These are phyloP conservation scores for Balearica regulorum DNA, from an alignment of 2,797 vertebrate species.

Conservation along the genomic window DNA sequence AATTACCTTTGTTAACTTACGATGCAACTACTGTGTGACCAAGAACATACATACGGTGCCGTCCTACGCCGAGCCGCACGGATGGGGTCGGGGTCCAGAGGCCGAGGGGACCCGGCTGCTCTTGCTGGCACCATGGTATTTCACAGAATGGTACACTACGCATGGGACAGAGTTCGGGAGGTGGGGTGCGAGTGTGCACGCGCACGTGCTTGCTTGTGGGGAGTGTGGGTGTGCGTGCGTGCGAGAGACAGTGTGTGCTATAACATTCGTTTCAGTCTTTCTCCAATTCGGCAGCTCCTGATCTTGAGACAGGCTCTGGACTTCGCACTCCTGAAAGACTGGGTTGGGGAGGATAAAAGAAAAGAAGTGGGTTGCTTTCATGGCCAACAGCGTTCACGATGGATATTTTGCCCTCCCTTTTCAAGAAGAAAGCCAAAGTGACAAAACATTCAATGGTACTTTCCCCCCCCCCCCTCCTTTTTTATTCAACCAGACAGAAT, in stretches of 20 bases:
- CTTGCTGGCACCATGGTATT: conserved; percentile 73
- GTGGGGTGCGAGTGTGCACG: conserved; percentile 33
- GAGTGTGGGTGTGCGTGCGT: conserved; percentile 38
- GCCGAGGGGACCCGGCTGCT: conserved; percentile 68
- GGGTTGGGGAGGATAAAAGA: background rate
- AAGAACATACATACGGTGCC: conserved; percentile 68
- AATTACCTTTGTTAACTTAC: conserved; percentile 76
- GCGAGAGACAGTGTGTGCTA: conserved; percentile 74
- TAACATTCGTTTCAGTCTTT: conserved; percentile 77
- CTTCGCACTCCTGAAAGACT: conserved; percentile 65
- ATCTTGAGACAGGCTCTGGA: conserved; percentile 65
- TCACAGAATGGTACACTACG: conserved; percentile 79
- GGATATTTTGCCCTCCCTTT: background rate
- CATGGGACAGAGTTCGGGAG: conserved; percentile 61
- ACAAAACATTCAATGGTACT: background rate
- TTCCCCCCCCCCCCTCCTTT: fast-evolving
- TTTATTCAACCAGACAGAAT: background rate
- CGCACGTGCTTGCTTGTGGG: conserved; percentile 58
- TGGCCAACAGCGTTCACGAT: fast-evolving
- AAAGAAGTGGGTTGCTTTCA: background rate
- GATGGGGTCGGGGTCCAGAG: conserved; percentile 55
- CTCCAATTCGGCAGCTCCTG: conserved; percentile 70
- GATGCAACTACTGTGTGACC: conserved; percentile 74
- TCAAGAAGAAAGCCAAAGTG: background rate
- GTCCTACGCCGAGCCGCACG: conserved; percentile 38